Evolutionary conservation across 2,888 invertebrate genomes (phyloP).

Genomic region (Torymus auratus): DNA sequence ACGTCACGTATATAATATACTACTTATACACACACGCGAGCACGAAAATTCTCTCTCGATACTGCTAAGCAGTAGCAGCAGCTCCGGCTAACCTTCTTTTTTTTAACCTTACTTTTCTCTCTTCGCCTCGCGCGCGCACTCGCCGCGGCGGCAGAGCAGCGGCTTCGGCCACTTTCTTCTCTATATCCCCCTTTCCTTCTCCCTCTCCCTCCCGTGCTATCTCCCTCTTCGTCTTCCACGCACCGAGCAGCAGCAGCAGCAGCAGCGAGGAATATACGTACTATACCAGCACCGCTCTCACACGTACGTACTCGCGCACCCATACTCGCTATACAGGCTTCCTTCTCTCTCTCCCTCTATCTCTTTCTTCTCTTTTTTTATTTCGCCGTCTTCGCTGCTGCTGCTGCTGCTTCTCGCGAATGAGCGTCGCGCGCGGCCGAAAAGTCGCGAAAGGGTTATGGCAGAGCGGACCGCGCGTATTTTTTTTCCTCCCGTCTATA

Average conservation of each 20-base stretch:
- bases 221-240: slow-evolving; percentile 33
- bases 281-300: neutral
- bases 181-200: slow-evolving; percentile 43
- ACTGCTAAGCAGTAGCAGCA: slow-evolving; percentile 1
- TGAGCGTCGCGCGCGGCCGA: slow-evolving; percentile 2
- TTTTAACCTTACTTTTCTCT: slow-evolving; percentile 53
- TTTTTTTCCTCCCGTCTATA: no score
- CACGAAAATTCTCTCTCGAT: slow-evolving; percentile 38
- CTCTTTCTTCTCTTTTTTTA: neutral
- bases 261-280: slow-evolving; percentile 8
- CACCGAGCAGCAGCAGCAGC: slow-evolving; percentile 26
- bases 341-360: slow-evolving; percentile 21
- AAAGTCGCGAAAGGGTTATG: slow-evolving; percentile 13
- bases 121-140: slow-evolving; percentile 25
- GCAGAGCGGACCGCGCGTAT: no score
- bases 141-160: neutral
- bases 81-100: slow-evolving; percentile 50
- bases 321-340: neutral
- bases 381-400: no score
- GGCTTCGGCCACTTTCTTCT: slow-evolving; percentile 50
- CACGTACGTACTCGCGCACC: neutral
- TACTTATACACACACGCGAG: slow-evolving; percentile 58
- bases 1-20: slow-evolving; percentile 31
- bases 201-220: slow-evolving; percentile 1
- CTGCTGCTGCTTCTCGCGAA: slow-evolving; percentile 31